These are phyloP conservation scores for Tringa solitaria DNA, from an alignment of 2,113 vertebrate species.

Conservation along the genomic window DNA sequence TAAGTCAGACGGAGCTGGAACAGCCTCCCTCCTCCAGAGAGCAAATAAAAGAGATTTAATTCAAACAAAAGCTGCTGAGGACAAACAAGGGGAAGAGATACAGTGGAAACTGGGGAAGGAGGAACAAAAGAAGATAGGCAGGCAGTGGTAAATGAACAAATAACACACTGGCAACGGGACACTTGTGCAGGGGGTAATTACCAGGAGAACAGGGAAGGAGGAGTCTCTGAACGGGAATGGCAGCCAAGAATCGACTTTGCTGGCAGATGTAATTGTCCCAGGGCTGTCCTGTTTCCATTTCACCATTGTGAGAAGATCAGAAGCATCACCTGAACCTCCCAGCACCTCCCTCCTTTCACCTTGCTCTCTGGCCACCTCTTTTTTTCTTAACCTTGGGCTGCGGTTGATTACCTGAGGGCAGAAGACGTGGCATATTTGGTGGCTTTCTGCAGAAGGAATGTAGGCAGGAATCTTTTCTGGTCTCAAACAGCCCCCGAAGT, in stretches of 20 bases:
- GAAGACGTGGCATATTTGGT: background rate
- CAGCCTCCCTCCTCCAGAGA: background rate
- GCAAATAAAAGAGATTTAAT: conserved; percentile 58
- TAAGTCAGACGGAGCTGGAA: conserved; percentile 5
- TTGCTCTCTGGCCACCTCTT: background rate
- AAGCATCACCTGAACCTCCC: background rate
- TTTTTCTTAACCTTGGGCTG: background rate
- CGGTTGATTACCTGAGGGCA: background rate
- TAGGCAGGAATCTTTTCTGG: background rate
- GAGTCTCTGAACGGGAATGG: background rate
- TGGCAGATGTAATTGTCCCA: background rate
- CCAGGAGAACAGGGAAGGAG: background rate
- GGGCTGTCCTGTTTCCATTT: background rate
- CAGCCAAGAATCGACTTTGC: background rate
- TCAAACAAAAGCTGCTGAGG: conserved; percentile 32
- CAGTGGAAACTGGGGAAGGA: background rate
- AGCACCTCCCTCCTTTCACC: background rate
- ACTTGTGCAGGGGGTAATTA: background rate
- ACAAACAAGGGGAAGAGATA: conserved; percentile 36
- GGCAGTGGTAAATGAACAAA: background rate
- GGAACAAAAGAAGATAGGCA: background rate
- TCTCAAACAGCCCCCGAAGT: background rate
- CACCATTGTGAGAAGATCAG: background rate
- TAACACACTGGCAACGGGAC: background rate
- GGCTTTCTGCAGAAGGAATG: background rate